phyloP scores from a whole-genome alignment of 2,888 invertebrate species.

The Ornithoptera alexandrae region DNA sequence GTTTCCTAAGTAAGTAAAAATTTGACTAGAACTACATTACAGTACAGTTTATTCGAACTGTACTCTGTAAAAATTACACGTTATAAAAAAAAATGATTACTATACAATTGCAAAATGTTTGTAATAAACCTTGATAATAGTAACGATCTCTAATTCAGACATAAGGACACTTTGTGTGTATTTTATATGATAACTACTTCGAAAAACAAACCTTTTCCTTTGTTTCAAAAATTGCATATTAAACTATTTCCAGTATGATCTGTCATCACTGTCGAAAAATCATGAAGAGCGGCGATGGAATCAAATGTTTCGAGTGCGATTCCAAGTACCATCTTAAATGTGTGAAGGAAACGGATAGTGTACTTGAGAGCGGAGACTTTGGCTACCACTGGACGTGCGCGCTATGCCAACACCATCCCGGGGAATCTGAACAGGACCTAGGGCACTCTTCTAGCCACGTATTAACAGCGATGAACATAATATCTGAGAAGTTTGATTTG shows the following conservation, averaged over 20 bases:
- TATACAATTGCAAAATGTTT: too few species aligned
- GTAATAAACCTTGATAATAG: too few species aligned
- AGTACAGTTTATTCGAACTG: background rate
- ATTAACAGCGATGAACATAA: slow-evolving; percentile 43
- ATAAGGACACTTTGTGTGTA: too few species aligned
- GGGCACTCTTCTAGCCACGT: slow-evolving; percentile 28
- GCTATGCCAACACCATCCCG: slow-evolving; percentile 48
- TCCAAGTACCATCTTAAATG: slow-evolving; percentile 48
- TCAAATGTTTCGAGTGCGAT: slow-evolving; percentile 50
- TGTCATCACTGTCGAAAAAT: slow-evolving; percentile 53
- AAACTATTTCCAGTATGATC: slow-evolving; percentile 44
- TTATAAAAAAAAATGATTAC: too few species aligned
- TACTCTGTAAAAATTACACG: background rate
- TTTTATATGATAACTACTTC: too few species aligned
- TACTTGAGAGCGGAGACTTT: slow-evolving; percentile 49
- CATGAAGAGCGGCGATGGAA: slow-evolving; percentile 45
- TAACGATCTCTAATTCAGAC: too few species aligned
- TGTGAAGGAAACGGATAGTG: slow-evolving; percentile 38
- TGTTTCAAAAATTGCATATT: background rate
- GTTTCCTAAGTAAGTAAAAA: background rate
- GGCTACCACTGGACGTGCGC: slow-evolving; percentile 57
- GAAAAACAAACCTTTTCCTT: too few species aligned
- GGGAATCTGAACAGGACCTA: slow-evolving; percentile 34
- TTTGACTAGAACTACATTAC: background rate
- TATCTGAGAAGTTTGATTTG: slow-evolving; percentile 61